Conservation (phyloP, 2,113 vertebrate genomes). For the Hydrochoerus hydrochaeris region DNA sequence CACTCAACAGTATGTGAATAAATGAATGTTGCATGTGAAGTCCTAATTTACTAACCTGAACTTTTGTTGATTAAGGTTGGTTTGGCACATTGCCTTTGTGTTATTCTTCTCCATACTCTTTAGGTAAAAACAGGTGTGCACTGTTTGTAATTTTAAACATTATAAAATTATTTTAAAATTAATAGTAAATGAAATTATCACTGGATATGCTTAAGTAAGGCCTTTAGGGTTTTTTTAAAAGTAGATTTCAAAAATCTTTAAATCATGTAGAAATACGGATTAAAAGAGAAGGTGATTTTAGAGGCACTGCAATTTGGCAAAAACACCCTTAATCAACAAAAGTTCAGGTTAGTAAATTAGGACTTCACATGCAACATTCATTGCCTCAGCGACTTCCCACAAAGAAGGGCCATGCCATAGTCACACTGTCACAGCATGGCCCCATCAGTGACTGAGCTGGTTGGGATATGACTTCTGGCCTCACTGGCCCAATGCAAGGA, state of each 20-base stretch:
- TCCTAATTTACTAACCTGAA: neutral
- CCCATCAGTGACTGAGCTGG: neutral
- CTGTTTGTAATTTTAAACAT: neutral
- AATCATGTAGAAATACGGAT: neutral
- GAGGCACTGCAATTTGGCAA: neutral
- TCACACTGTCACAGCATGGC: neutral
- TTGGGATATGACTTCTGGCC: neutral
- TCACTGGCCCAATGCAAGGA: neutral
- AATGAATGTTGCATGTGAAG: neutral
- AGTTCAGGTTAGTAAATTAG: no score
- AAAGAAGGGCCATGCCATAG: neutral
- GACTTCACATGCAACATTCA: no score
- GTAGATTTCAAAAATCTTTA: neutral
- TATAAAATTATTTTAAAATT: slow-evolving; percentile 6
- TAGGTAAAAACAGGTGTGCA: neutral
- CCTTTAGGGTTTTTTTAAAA: neutral
- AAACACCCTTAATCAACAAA: no score
- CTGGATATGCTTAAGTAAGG: slow-evolving; percentile 24
- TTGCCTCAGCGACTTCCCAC: neutral
- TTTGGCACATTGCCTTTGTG: neutral
- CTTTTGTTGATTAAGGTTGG: neutral
- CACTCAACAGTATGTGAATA: slow-evolving; percentile 20
- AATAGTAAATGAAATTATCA: neutral
- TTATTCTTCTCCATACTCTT: neutral
- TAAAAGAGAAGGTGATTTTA: neutral